Evolutionary conservation across 1,140 invertebrate genomes (phyloP).

Genomic region (Cydia splendana): DNA sequence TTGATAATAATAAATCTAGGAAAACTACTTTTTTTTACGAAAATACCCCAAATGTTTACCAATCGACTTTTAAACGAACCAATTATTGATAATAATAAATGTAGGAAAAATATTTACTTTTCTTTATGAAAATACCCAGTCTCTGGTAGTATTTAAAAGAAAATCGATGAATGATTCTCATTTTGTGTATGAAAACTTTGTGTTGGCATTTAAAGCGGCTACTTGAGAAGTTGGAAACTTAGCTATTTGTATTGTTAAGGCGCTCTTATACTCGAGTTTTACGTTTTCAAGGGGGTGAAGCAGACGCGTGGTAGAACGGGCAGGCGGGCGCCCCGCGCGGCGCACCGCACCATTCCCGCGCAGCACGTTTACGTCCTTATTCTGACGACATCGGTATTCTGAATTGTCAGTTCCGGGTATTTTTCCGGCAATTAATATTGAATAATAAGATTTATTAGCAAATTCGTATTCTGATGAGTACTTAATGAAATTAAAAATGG

Average conservation of each 20-base stretch:
- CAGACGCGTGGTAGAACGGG: too few species aligned
- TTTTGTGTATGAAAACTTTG: not conserved
- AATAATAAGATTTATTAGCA: too few species aligned
- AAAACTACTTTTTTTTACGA: not conserved
- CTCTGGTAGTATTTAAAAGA: not conserved
- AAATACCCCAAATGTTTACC: slow-evolving; percentile 28
- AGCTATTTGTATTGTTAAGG: not conserved
- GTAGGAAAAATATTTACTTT: not conserved
- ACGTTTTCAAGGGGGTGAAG: too few species aligned
- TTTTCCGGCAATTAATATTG: too few species aligned
- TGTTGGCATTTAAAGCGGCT: not conserved
- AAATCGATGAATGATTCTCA: not conserved
- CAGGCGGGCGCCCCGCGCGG: too few species aligned
- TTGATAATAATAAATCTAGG: not conserved
- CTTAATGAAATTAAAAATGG: too few species aligned
- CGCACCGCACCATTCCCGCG: too few species aligned
- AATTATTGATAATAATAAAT: not conserved
- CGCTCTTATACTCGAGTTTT: too few species aligned
- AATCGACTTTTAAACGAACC: slow-evolving; percentile 10
- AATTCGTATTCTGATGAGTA: too few species aligned
- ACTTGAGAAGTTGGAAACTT: slow-evolving; percentile 8
- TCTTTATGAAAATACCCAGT: not conserved
- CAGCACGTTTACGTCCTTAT: too few species aligned
- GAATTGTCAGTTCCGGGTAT: too few species aligned
- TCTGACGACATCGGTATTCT: too few species aligned